Percentiles rank a stretch among this genome's conserved stretches.
Evolutionary conservation across 2,797 vertebrate species (phyloP).

Genomic region (Arctocebus calabarensis): DNA sequence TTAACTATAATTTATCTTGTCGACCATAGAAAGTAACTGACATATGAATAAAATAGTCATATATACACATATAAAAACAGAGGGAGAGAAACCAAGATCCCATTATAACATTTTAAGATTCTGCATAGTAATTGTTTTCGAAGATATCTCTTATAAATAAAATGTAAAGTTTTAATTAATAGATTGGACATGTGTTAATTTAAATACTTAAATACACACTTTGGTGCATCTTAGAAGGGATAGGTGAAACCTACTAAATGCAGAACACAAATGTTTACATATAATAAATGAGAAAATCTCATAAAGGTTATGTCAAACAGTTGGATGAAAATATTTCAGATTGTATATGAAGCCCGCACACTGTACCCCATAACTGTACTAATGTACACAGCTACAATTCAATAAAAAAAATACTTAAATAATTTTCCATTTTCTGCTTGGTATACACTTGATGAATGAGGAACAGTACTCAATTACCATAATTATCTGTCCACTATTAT

Average conservation of each 20-base stretch:
- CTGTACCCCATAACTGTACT: too few species aligned
- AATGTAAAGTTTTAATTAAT: not conserved
- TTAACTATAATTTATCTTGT: not conserved
- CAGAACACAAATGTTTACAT: too few species aligned
- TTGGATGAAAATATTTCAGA: too few species aligned
- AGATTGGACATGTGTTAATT: not conserved
- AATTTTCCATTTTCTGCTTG: not conserved
- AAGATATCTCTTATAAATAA: slow-evolving; percentile 6
- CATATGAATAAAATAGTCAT: not conserved
- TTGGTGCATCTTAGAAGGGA: too few species aligned
- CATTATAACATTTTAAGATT: slow-evolving; percentile 3
- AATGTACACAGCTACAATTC: too few species aligned
- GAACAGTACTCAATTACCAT: not conserved
- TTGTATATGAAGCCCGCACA: too few species aligned
- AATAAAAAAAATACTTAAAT: not conserved
- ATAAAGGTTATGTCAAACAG: too few species aligned
- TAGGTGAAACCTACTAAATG: too few species aligned
- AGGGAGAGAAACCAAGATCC: not conserved
- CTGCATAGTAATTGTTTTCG: not conserved
- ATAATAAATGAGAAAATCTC: too few species aligned
- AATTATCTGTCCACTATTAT: not conserved
- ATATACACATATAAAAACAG: not conserved
- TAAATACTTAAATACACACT: not conserved
- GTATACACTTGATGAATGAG: not conserved
- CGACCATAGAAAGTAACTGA: not conserved